Evolutionary conservation across 2,888 invertebrate genomes (phyloP), one percentile per base, ranked within the genome.

Genomic region (Cephus sareptanus): DNA sequence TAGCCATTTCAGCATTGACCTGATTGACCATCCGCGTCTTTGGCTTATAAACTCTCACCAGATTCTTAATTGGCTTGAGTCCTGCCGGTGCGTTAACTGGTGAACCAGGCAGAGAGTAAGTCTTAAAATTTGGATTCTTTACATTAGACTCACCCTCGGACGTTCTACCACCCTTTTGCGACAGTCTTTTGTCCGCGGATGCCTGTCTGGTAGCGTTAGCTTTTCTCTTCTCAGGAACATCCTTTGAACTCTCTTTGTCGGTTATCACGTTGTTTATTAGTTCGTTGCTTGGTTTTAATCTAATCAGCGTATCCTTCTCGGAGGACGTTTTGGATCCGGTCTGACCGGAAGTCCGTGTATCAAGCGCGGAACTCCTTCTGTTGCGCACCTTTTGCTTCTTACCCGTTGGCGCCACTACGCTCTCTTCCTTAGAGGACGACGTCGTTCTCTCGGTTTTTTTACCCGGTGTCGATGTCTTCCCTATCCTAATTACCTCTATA

Each of bases 11-110:
- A 0, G 86, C 85, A 34, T 87, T 89, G 0, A 89, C 78, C 77
- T 89, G 87, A 56, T 89, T 86, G 4, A 88, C 85, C 82, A 87
- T 86, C 37, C 85, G 83, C 30, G 87, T 85, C 81, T 89, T 89
- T 11, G 87, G 88, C 75, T 89, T 89, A 37, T 87, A 87, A 13
- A 86, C 82, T 78, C 84, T 85, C 13, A 78, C 80, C 33, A 77
- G 73, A 69, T 73, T 78, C 56, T 70, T 73, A 31, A 71, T 78
- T 3, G 73, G 31, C 68, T 78, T 78, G n/a, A 71, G 73, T 73
- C 76, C 75, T 9, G 71, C 33, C 71, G 33, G 31, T 31, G 34
- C 71, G 15, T 71, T 71, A 71, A 33, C 33, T 3, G 78, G 74
- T 12, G 76, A 37, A 30, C 74, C 69, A 4, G 74, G 73, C 0